Evolutionary conservation across 2,797 vertebrate genomes (phyloP).

Genomic region (Neostethus bicornis): DNA sequence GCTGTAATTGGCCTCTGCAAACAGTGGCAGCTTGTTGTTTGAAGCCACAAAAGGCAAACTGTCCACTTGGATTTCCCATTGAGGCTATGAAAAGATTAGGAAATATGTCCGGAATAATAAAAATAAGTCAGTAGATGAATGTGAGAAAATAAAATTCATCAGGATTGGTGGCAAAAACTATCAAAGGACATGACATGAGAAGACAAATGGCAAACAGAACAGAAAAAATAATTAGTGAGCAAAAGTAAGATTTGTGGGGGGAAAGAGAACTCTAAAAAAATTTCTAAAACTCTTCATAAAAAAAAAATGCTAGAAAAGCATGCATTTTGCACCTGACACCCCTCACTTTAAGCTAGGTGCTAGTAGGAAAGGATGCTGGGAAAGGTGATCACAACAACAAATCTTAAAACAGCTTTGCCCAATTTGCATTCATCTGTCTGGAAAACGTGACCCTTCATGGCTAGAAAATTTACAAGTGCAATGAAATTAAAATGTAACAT

Average conservation of each 20-base stretch:
- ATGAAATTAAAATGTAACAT: too few relatives aligned
- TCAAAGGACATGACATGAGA: slow-evolving; percentile 1
- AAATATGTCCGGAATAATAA: slow-evolving; percentile 11
- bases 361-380: slow-evolving; percentile 6
- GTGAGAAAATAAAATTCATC: slow-evolving; percentile 26
- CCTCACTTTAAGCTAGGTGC: slow-evolving; percentile 31
- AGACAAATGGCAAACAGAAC: neutral
- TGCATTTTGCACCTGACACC: slow-evolving; percentile 45
- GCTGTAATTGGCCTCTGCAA: slow-evolving; percentile 30
- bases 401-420: slow-evolving; percentile 34
- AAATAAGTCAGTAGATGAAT: slow-evolving; percentile 13
- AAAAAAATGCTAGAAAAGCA: slow-evolving; percentile 46
- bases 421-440: slow-evolving; percentile 4
- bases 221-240: slow-evolving; percentile 9
- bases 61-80: slow-evolving; percentile 14
- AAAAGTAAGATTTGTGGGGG: too few relatives aligned
- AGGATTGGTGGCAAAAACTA: slow-evolving; percentile 19
- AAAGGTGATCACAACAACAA: slow-evolving; percentile 38
- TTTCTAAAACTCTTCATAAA: slow-evolving; percentile 59
- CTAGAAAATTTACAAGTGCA: too few relatives aligned
- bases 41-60: slow-evolving; percentile 17
- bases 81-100: slow-evolving; percentile 7
- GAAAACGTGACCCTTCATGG: slow-evolving; percentile 2
- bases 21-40: slow-evolving; percentile 14
- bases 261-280: too few relatives aligned